Evolutionary conservation across 2,113 vertebrate species (phyloP), one percentile per base, ranked within the genome.

Genomic region (Colaptes auratus): DNA sequence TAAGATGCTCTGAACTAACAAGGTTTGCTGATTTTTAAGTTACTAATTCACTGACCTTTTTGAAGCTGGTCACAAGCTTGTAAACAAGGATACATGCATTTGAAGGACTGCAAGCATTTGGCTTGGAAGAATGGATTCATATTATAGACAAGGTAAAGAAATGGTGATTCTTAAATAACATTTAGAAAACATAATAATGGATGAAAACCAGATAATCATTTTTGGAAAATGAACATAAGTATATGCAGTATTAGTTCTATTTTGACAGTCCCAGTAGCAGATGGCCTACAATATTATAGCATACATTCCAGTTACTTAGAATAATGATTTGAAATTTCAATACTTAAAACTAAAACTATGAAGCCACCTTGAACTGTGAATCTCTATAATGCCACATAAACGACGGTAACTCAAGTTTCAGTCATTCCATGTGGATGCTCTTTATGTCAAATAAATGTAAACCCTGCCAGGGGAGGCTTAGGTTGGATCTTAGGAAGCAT

Each of bases 141-240:
- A 44, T 21, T 28, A 31, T 1, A 63, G 9, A 14, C 2, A 72
- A 46, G 12, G 14, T 53, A 84, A 63, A 60, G 3, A 56, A 69
- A 21, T 5, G 0, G 16, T 28, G 6, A 55, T 66, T 86, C 9
- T 8, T 46, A 50, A 9, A 9, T 8, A 66, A 30, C 0, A 4
- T 55, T 50, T 46, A 59, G 24, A 56, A 84, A 82, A 2, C 15
- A 58, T 7, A n/a, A 8, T 30, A 55, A 25, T 20, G 10, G 12
- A n/a, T 67, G 30, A 82, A 77, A 46, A 66, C 0, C 15, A 73
- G 44, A 52, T 21, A 74, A 74, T n/a, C 12, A 17, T 18, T 31
- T 14, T 16, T 36, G 6, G 16, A 52, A 55, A 59, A 66, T 23
- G 63, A 70, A 28, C 25, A 63, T 2, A 31, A 42, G 4, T 24